These are phyloP conservation scores for Avahi laniger DNA, from an alignment of 2,797 vertebrate species.

Conservation along the genomic window DNA sequence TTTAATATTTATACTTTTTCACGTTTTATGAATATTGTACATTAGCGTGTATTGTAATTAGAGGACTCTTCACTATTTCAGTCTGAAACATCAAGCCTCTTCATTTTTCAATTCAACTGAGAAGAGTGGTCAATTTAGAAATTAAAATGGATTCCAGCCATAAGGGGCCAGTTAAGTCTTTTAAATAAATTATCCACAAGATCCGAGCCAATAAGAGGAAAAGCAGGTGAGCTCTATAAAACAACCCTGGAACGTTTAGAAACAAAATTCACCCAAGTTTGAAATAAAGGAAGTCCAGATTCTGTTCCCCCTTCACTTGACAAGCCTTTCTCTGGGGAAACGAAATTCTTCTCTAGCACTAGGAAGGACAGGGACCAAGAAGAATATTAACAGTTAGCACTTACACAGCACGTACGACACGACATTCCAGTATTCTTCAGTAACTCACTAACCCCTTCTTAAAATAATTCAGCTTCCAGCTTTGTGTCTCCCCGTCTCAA, in stretches of 20 bases:
- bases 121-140: constrained; percentile 65
- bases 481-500: fast-evolving
- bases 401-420: fast-evolving
- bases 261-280: background rate
- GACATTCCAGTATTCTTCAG: background rate
- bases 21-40: background rate
- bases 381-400: background rate
- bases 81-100: background rate
- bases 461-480: too few relatives aligned
- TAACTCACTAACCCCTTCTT: background rate
- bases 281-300: background rate
- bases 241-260: background rate
- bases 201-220: constrained; percentile 16
- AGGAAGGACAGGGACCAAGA: fast-evolving
- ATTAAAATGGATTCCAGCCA: constrained; percentile 73
- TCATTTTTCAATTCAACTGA: constrained; percentile 48
- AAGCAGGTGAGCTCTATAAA: background rate
- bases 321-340: background rate
- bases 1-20: background rate
- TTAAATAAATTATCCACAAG: constrained; percentile 67
- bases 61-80: background rate
- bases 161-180: constrained; percentile 57
- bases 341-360: background rate
- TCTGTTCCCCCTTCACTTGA: background rate
- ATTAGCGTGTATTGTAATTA: background rate